Evolutionary conservation across 2,113 vertebrate genomes (phyloP).

Genomic region (Geothlypis trichas): DNA sequence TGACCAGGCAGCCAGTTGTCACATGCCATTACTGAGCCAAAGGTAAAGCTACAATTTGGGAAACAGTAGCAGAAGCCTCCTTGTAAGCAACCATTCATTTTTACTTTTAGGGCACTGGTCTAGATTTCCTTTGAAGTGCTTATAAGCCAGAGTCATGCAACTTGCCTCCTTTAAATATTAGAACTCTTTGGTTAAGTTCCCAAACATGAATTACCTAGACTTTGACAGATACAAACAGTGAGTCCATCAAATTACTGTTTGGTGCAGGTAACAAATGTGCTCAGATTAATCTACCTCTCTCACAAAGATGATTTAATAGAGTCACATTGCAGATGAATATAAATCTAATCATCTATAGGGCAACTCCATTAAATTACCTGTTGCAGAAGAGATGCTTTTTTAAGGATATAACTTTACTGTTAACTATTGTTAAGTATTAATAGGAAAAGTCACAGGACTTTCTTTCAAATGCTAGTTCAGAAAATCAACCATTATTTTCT

Average conservation of each 20-base stretch:
- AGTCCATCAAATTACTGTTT: background rate
- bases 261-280: background rate
- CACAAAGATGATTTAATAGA: background rate
- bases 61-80: background rate
- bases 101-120: background rate
- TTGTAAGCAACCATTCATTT: background rate
- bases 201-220: background rate
- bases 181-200: background rate
- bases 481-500: background rate
- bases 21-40: background rate
- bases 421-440: background rate
- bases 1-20: background rate
- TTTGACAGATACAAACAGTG: background rate
- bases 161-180: background rate
- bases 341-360: background rate
- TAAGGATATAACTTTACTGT: background rate
- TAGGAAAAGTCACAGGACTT: background rate
- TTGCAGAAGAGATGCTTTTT: background rate
- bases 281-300: background rate
- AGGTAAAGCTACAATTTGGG: background rate
- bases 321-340: background rate
- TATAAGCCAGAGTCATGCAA: background rate
- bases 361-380: background rate
- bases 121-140: background rate
- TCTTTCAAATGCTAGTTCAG: background rate